Evolutionary conservation across 2,888 invertebrate genomes (phyloP).

Genomic region (Drosophila fungiperda): DNA sequence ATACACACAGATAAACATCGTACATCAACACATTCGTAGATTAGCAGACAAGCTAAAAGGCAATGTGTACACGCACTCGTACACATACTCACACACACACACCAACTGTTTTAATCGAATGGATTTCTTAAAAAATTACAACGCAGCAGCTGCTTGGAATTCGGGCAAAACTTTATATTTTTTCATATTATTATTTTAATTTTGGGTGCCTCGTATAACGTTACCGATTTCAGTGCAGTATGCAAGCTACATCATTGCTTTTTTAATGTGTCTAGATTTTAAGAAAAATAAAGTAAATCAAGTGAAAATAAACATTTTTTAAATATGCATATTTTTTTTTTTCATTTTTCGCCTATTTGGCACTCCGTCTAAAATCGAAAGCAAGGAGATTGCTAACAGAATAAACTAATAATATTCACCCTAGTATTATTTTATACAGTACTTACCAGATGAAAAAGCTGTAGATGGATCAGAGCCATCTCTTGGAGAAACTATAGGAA

Average conservation of each 20-base stretch:
- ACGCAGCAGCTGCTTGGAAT: background rate
- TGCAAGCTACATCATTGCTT: background rate
- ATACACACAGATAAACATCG: background rate
- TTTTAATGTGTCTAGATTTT: background rate
- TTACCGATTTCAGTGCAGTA: background rate
- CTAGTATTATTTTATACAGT: background rate
- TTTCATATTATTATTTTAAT: background rate
- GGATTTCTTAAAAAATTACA: background rate
- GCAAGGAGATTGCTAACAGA: background rate
- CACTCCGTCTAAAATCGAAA: background rate
- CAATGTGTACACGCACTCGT: background rate
- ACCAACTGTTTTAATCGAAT: background rate
- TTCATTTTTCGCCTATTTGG: background rate
- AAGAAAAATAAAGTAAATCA: background rate
- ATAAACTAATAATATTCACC: background rate
- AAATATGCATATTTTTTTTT: background rate
- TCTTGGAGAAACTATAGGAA: constrained; percentile 76
- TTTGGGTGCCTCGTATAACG: background rate
- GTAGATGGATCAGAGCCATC: constrained; percentile 43
- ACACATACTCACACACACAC: background rate
- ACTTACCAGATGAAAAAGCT: constrained; percentile 53
- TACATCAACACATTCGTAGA: background rate
- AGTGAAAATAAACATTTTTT: background rate
- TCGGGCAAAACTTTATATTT: background rate
- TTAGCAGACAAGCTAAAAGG: background rate